Conservation (phyloP, 2,797 vertebrate species). For the Lagocephalus sceleratus region DNA sequence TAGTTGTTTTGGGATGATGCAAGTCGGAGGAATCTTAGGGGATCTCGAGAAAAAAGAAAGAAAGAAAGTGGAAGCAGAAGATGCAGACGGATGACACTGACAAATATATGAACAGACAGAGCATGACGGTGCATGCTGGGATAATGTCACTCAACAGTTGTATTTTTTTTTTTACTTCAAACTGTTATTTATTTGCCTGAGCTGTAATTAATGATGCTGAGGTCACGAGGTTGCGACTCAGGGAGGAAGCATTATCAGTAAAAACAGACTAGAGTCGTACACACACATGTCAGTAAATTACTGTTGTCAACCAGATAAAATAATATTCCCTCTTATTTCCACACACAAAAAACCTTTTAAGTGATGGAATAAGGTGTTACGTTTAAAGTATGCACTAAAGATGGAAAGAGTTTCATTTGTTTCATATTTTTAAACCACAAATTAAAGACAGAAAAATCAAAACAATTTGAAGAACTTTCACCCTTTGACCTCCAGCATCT, state of each 20-base stretch:
- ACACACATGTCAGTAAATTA: slow-evolving; percentile 19
- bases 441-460: background rate
- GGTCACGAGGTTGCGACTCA: slow-evolving; percentile 37
- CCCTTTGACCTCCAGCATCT: slow-evolving; percentile 28
- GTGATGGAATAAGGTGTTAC: too few species aligned
- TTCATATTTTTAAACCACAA: background rate
- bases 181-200: slow-evolving; percentile 56
- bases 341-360: too few species aligned
- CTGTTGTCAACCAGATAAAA: too few species aligned
- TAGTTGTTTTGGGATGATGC: background rate
- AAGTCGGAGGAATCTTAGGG: too few species aligned
- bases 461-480: slow-evolving; percentile 33
- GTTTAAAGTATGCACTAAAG: slow-evolving; percentile 1
- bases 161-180: slow-evolving; percentile 6
- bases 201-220: slow-evolving; percentile 49
- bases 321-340: too few species aligned
- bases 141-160: slow-evolving; percentile 11
- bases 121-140: slow-evolving; percentile 34
- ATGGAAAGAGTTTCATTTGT: background rate
- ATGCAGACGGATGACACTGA: slow-evolving; percentile 16
- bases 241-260: slow-evolving; percentile 40
- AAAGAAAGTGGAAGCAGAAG: background rate
- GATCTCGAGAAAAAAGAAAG: too few species aligned
- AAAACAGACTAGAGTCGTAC: slow-evolving; percentile 35
- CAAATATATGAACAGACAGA: slow-evolving; percentile 31